Base-by-base conservation (phyloP, 2,113 vertebrate genomes). In the Sakesphorus luctuosus region DNA sequence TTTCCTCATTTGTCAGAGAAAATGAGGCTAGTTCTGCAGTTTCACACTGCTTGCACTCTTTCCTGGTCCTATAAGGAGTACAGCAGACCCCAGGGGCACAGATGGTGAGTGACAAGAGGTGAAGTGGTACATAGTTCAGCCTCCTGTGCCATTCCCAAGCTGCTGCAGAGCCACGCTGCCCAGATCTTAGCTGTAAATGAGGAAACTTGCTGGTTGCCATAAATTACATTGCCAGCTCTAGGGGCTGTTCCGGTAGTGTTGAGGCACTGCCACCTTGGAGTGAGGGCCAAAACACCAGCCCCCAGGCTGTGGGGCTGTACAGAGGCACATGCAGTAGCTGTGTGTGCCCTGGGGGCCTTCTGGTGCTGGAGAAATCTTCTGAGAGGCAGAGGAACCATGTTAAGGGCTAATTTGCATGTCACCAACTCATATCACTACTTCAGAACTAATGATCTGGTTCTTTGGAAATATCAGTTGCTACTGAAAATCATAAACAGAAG, bases 381-480 rank as follows among this genome's bases (percentile, higher is more conserved):
- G 85, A 62, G 68, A 80, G 26, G 46, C 2, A 1, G 63, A 63
- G 33, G 33, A 95, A 80, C 63, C 4, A 0, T 35, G 66, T 58
- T 83, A 92, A 86, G 18, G 46, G 31, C 43, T 83, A 59, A 86
- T 95, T 88, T 96, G 63, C 50, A 31, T 50, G 92, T 77, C 83
- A 94, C 75, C 74, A 79, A 53, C 29, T 92, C 68, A 36, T 36
- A 84, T 20, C 26, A 40, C 59, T 77, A n/a, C 90, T 92, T 94
- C 75, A 86, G 67, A 93, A 84, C 50, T 90, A 88, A 86, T 55
- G 50, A 93, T 74, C 68, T 85, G 24, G 10, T 76, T 89, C 76
- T 88, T 90, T 62, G 82, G 90, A 95, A 89, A 55, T 73, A 83
- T 62, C 59, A 21, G 19, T 73, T 68, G 38, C 67, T 90, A 73